Base-by-base conservation (phyloP, 2,888 invertebrate species). In the Pollenia amentaria region DNA sequence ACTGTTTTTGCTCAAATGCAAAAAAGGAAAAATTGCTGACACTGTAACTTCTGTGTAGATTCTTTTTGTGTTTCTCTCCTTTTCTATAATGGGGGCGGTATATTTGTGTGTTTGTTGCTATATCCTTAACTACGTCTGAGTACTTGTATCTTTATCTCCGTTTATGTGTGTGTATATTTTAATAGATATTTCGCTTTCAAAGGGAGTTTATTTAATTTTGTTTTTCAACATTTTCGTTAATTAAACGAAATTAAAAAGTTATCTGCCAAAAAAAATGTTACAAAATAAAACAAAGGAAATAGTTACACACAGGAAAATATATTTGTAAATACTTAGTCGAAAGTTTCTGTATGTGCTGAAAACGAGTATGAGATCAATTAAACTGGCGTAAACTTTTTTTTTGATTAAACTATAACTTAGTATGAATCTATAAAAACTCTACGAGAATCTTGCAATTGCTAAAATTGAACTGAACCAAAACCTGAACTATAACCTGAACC, bases 221-320 rank as follows among this genome's bases (percentile, higher is more conserved):
- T 75, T 73, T 69, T 81, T 18, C 29, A 82, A 60, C 67, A 62
- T 82, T 69, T 76, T 76, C 67, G 60, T 86, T 85, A 86, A 88
- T 88, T 86, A 84, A 88, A 81, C 57, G 65, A 84, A 86, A 84
- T 86, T 84, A 84, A 86, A 88, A 88, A 88, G 86, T 88, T 88
- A 60, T 81, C 70, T 86, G 69, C 73, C 69, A 77, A 78, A 78
- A 55, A 46, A 51, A 60, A 69, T 67, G 11, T 29, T 29, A 29
- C 38, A 67, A 60, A 69, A 18, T 42, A n/a, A 60, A 76, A 55
- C 51, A 64, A 72, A 64, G 21, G 48, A 51, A 46, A 55, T 11
- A 48, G n/a, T 8, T 38, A 40, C 38, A 16, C 38, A 46, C n/a
- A 69, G 21, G 42, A 38, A 8, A 62, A 53, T 72, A 3, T 18